phyloP scores from a whole-genome alignment of 1,140 invertebrate genomes.

The Pollicipes pollicipes region DNA sequence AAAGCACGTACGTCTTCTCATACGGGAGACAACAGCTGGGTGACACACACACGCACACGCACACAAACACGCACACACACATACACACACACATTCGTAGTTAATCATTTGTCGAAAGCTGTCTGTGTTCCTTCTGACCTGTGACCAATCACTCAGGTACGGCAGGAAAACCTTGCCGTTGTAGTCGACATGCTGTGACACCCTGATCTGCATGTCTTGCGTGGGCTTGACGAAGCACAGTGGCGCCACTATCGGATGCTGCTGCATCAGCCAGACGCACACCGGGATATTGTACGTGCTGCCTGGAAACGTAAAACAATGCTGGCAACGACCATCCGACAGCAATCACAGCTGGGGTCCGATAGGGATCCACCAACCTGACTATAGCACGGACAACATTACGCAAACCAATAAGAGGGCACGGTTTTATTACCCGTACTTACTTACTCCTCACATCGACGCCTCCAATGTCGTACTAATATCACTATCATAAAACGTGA shows the following conservation, averaged over 20 bases:
- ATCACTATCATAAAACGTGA: too few species aligned
- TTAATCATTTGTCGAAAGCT: too few species aligned
- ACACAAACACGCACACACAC: too few species aligned
- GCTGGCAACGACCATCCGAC: neutral
- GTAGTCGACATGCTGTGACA: slow-evolving; percentile 81
- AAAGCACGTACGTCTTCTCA: too few species aligned
- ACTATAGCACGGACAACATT: neutral
- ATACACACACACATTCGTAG: too few species aligned
- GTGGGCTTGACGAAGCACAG: slow-evolving; percentile 96
- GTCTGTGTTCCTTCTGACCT: slow-evolving; percentile 32
- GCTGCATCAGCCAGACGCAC: slow-evolving; percentile 88
- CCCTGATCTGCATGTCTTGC: slow-evolving; percentile 83
- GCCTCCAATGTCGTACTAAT: too few species aligned
- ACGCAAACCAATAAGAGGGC: neutral
- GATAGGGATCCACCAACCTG: neutral
- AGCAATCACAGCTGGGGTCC: neutral
- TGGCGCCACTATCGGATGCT: slow-evolving; percentile 91
- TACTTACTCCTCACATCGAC: too few species aligned
- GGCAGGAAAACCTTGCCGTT: slow-evolving; percentile 93
- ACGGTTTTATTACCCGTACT: neutral
- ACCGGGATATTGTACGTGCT: slow-evolving; percentile 89
- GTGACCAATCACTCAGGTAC: slow-evolving; percentile 88
- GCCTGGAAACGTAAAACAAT: slow-evolving; percentile 27
- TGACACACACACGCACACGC: too few species aligned
- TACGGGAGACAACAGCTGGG: too few species aligned